A percentile compares a stretch with the other conserved stretches of the same genome.
These are phyloP conservation scores for Oppia nitens DNA, from an alignment of 1,140 invertebrate genomes.

Conservation along the genomic window DNA sequence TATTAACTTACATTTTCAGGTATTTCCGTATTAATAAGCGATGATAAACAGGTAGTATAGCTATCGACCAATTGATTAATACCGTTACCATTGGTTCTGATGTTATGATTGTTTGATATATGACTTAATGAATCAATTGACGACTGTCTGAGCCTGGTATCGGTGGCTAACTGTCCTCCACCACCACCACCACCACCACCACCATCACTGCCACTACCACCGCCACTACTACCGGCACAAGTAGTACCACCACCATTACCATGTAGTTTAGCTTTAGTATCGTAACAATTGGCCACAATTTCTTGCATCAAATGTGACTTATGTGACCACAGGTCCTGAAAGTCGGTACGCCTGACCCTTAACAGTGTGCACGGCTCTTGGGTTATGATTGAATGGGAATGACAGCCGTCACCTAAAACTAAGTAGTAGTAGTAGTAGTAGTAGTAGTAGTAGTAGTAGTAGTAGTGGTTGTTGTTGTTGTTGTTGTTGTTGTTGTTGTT, in stretches of 20 bases:
- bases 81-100: too few relatives aligned
- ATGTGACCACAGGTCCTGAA: constrained; percentile 41
- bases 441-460: too few relatives aligned
- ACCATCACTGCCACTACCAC: background rate
- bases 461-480: too few relatives aligned
- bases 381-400: constrained; percentile 52
- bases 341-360: constrained; percentile 52
- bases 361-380: constrained; percentile 53
- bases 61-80: too few relatives aligned
- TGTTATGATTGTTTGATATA: too few relatives aligned
- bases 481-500: too few relatives aligned
- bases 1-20: too few relatives aligned
- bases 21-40: too few relatives aligned
- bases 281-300: constrained; percentile 18
- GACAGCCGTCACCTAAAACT: constrained; percentile 49
- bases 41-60: too few relatives aligned
- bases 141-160: background rate
- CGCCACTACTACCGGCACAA: background rate
- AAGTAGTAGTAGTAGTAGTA: too few relatives aligned
- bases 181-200: background rate
- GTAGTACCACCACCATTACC: background rate
- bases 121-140: too few relatives aligned
- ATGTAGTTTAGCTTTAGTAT: background rate
- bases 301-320: constrained; percentile 23
- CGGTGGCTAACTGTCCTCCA: background rate